These are phyloP conservation scores for Phania funesta DNA, from an alignment of 2,888 invertebrate genomes.

Conservation along the genomic window DNA sequence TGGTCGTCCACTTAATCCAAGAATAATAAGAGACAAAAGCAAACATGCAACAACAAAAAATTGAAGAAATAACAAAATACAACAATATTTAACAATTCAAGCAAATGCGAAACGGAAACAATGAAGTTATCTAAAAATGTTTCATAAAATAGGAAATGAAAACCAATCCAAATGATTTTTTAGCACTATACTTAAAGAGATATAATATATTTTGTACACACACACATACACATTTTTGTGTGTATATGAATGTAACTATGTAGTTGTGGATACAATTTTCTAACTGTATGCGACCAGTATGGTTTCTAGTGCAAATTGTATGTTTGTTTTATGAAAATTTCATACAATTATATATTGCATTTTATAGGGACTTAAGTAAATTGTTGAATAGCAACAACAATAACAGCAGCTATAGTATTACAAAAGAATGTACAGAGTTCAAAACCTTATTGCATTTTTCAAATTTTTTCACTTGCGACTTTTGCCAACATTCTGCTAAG, in stretches of 20 bases:
- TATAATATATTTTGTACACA: background rate
- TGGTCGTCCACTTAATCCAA: slow-evolving; percentile 14
- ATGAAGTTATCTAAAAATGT: slow-evolving; percentile 63
- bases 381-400: slow-evolving; percentile 44
- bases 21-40: slow-evolving; percentile 5
- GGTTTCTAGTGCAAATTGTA: too few species aligned
- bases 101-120: slow-evolving; percentile 66
- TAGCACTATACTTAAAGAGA: slow-evolving; percentile 51
- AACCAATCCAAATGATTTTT: slow-evolving; percentile 65
- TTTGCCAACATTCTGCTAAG: slow-evolving; percentile 28
- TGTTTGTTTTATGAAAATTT: slow-evolving; percentile 40
- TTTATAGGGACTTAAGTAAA: slow-evolving; percentile 61
- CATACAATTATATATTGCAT: slow-evolving; percentile 60
- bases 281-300: too few species aligned
- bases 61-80: background rate
- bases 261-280: too few species aligned
- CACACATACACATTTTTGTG: too few species aligned
- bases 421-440: slow-evolving; percentile 4
- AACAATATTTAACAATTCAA: slow-evolving; percentile 61
- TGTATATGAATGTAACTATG: too few species aligned
- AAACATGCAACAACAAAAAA: background rate
- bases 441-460: slow-evolving; percentile 48
- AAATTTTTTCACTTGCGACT: slow-evolving; percentile 27
- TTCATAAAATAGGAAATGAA: slow-evolving; percentile 63
- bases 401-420: background rate